phyloP scores from a whole-genome alignment of 2,888 invertebrate species.

The Papilio protenor region DNA sequence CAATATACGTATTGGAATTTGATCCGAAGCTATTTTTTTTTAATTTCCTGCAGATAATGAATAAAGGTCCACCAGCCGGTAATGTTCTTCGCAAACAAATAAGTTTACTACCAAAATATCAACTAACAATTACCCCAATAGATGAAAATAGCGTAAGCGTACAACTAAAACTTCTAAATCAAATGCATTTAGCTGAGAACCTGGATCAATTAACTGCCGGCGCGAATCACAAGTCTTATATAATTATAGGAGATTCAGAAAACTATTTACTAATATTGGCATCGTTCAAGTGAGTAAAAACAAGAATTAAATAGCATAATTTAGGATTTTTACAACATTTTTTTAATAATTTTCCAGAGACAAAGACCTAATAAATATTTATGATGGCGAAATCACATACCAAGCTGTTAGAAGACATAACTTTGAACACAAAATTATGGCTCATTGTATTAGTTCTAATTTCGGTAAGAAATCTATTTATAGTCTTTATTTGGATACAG shows the following conservation, averaged over 20 bases:
- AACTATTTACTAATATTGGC: slow-evolving; percentile 85
- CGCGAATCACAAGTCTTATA: slow-evolving; percentile 78
- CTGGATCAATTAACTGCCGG: slow-evolving; percentile 77
- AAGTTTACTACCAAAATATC: slow-evolving; percentile 86
- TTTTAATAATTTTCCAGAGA: slow-evolving; percentile 62
- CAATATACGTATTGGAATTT: too few species aligned
- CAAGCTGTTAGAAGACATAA: slow-evolving; percentile 70
- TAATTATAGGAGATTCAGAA: slow-evolving; percentile 87
- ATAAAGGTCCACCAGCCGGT: slow-evolving; percentile 89
- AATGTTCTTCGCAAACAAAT: slow-evolving; percentile 86
- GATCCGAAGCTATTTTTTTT: neutral
- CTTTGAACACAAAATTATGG: slow-evolving; percentile 75
- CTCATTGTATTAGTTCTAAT: slow-evolving; percentile 84
- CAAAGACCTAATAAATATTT: slow-evolving; percentile 71
- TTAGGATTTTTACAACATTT: neutral
- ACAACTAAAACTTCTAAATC: slow-evolving; percentile 73
- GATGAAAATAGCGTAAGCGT: slow-evolving; percentile 65
- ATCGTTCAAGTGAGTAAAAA: slow-evolving; percentile 79
- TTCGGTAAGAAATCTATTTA: slow-evolving; percentile 73
- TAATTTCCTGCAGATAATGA: slow-evolving; percentile 84
- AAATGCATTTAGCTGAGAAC: slow-evolving; percentile 71
- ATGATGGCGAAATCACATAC: slow-evolving; percentile 73
- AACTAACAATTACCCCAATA: slow-evolving; percentile 68
- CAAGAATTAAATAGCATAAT: neutral
- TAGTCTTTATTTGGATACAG: too few species aligned